Percentiles rank a stretch among this genome's conserved stretches.
Conservation (phyloP, 1,140 invertebrate species). For the Hyposmocoma kahamanoa region DNA sequence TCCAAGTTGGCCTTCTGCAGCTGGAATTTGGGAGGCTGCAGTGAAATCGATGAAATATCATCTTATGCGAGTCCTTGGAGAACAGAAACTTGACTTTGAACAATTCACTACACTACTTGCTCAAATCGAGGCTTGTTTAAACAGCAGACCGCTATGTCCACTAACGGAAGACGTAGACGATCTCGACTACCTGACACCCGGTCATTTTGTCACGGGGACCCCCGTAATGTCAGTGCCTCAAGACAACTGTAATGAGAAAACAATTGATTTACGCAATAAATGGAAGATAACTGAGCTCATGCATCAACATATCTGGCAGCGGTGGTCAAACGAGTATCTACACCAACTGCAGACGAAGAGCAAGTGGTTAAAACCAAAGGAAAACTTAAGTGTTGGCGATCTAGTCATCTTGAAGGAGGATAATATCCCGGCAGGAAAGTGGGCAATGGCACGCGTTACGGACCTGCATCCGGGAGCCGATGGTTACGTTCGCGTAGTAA, state of each 20-base stretch:
- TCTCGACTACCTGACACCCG: conserved; percentile 22
- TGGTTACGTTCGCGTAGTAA: conserved; percentile 18
- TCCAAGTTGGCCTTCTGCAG: conserved; percentile 37
- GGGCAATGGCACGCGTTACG: conserved; percentile 32
- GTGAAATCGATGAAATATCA: conserved; percentile 22
- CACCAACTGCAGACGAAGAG: conserved; percentile 12
- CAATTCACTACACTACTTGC: conserved; percentile 17
- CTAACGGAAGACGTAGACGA: conserved; percentile 18
- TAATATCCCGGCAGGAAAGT: conserved; percentile 26
- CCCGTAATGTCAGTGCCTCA: conserved; percentile 24
- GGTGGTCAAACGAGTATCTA: conserved; percentile 28
- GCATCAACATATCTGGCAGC: conserved; percentile 16
- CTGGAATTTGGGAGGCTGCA: conserved; percentile 51
- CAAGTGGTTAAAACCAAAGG: conserved; percentile 17
- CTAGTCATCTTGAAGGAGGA: conserved; percentile 36
- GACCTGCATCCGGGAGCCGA: conserved; percentile 30
- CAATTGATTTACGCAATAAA: conserved; percentile 3
- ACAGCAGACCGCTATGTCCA: conserved; percentile 22
- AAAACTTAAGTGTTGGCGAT: neutral
- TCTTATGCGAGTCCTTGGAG: conserved; percentile 12
- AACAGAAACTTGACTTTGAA: conserved; percentile 23
- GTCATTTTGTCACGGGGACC: conserved; percentile 34
- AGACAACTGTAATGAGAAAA: neutral
- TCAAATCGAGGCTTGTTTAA: conserved; percentile 27
- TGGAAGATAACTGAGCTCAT: neutral